Percentiles rank a stretch among this genome's conserved stretches.
phyloP scores from a whole-genome alignment of 1,140 invertebrate genomes.

The Papilio polyxenes region DNA sequence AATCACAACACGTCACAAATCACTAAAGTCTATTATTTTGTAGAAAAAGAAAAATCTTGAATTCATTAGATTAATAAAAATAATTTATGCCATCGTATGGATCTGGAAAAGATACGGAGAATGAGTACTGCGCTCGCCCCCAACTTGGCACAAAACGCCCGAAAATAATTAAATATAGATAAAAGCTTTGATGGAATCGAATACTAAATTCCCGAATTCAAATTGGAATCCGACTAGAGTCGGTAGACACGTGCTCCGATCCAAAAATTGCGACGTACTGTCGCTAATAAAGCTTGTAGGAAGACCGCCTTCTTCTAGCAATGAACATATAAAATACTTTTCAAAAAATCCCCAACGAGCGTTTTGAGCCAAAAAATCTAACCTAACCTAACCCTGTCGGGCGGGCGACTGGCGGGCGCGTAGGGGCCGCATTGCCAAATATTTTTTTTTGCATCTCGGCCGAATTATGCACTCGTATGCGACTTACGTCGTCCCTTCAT shows the following conservation, averaged over 20 bases:
- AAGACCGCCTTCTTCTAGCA: slow-evolving; percentile 67
- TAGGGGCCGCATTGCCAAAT: slow-evolving; percentile 81
- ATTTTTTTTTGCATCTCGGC: slow-evolving; percentile 81
- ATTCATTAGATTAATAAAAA: slow-evolving; percentile 54
- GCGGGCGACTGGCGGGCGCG: slow-evolving; percentile 79
- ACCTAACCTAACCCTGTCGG: slow-evolving; percentile 80
- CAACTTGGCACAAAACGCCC: slow-evolving; percentile 62
- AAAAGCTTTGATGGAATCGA: slow-evolving; percentile 39
- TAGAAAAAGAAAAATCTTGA: slow-evolving; percentile 64
- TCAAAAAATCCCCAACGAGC: slow-evolving; percentile 76
- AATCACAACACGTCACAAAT: slow-evolving; percentile 76
- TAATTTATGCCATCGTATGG: slow-evolving; percentile 64
- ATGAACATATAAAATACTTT: slow-evolving; percentile 70
- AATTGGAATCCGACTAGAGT: slow-evolving; percentile 67
- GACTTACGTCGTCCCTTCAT: slow-evolving; percentile 79
- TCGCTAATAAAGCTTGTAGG: slow-evolving; percentile 62
- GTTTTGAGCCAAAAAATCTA: slow-evolving; percentile 80
- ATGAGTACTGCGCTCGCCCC: slow-evolving; percentile 60
- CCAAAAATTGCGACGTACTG: slow-evolving; percentile 74
- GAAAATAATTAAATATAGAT: slow-evolving; percentile 51
- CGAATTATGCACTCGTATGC: slow-evolving; percentile 81
- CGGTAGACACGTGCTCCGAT: slow-evolving; percentile 55
- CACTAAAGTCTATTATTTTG: slow-evolving; percentile 66
- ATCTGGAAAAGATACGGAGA: slow-evolving; percentile 59
- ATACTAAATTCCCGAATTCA: slow-evolving; percentile 52